Conservation (phyloP, 1,140 invertebrate genomes). For the Drosophila novamexicana region DNA sequence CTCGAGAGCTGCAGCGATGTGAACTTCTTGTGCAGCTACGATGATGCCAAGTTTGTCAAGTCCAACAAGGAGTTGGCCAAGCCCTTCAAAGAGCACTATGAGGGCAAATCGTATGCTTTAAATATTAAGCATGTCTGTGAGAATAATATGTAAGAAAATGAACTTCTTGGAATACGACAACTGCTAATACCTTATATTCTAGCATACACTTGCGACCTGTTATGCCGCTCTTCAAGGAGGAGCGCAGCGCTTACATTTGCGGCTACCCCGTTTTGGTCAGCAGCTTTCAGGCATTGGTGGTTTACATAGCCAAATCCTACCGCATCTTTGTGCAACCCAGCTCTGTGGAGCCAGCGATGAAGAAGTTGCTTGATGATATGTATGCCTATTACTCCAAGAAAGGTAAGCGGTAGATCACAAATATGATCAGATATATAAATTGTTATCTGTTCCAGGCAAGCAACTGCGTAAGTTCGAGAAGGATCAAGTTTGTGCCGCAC, state of each 20-base stretch:
- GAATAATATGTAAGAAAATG: slow-evolving; percentile 73
- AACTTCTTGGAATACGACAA: neutral
- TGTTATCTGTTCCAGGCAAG: slow-evolving; percentile 37
- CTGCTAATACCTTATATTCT: neutral
- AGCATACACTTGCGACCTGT: slow-evolving; percentile 74
- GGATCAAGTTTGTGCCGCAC: slow-evolving; percentile 86
- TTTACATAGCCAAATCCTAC: slow-evolving; percentile 67
- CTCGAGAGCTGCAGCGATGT: slow-evolving; percentile 66
- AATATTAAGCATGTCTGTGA: slow-evolving; percentile 79
- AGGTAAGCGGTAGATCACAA: neutral
- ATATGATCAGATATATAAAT: neutral
- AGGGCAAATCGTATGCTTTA: slow-evolving; percentile 73
- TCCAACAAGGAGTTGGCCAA: slow-evolving; percentile 71
- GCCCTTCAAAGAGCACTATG: slow-evolving; percentile 74
- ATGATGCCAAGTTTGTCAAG: slow-evolving; percentile 78
- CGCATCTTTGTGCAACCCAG: slow-evolving; percentile 87
- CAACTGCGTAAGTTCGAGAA: slow-evolving; percentile 53
- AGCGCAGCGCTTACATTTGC: slow-evolving; percentile 65
- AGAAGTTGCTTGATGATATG: slow-evolving; percentile 85
- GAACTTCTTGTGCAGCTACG: slow-evolving; percentile 72
- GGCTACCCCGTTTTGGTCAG: slow-evolving; percentile 59
- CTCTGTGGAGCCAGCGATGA: slow-evolving; percentile 77
- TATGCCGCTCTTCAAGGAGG: slow-evolving; percentile 74
- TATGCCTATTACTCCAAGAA: slow-evolving; percentile 85
- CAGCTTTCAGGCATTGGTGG: slow-evolving; percentile 60